phyloP scores from a whole-genome alignment of 2,797 vertebrate species.

The Cuniculus paca region DNA sequence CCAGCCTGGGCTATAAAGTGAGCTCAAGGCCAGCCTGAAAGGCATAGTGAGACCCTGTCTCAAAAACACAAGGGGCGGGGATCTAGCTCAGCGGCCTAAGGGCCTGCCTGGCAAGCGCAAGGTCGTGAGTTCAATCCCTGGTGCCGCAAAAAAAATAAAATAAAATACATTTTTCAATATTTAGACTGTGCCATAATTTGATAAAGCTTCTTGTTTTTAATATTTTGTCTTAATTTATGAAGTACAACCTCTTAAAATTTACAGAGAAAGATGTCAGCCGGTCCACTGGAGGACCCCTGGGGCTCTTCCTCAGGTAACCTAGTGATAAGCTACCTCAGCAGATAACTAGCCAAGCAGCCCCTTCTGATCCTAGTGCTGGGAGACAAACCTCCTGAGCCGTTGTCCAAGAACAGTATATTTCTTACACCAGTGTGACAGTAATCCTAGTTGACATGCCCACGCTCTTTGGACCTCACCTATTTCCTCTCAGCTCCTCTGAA shows the following conservation, averaged over 20 bases:
- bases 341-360: not conserved
- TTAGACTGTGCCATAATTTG: not conserved
- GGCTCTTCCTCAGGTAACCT: not conserved
- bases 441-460: not conserved
- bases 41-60: too few species aligned
- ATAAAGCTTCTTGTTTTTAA: conserved; percentile 27
- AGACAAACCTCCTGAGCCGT: not conserved
- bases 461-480: not conserved
- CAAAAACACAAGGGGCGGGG: too few species aligned
- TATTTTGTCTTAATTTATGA: conserved; percentile 25
- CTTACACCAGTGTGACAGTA: not conserved
- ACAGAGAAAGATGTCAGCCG: not conserved
- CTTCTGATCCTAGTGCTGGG: not conserved
- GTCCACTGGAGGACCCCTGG: not conserved
- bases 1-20: too few species aligned
- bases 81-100: too few species aligned
- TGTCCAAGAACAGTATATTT: not conserved
- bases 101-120: too few species aligned
- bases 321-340: not conserved
- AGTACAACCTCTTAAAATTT: not conserved
- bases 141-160: conserved; percentile 59
- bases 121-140: too few species aligned
- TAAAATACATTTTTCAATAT: conserved; percentile 20
- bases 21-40: too few species aligned
- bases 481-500: not conserved